These are phyloP conservation scores for Lipophrys pholis DNA, from an alignment of 2,113 vertebrate genomes.

Conservation along the genomic window DNA sequence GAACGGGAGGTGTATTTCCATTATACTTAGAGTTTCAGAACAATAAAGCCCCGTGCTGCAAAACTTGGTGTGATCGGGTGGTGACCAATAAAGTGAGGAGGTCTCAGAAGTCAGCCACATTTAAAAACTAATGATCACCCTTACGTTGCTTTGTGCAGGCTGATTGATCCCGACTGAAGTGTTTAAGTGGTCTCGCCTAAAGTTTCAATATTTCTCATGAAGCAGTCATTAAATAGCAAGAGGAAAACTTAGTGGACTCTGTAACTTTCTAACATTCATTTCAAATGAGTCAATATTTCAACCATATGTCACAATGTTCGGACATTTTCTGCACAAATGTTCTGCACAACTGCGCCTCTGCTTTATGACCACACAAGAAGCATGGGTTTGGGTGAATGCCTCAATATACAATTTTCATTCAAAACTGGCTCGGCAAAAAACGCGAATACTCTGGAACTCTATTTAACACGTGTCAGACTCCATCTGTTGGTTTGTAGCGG, in stretches of 20 bases:
- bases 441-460: neutral
- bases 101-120: neutral
- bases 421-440: too few species aligned
- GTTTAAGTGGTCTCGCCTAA: too few species aligned
- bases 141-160: too few species aligned
- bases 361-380: too few species aligned
- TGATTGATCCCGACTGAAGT: too few species aligned
- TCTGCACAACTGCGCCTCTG: neutral
- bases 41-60: neutral
- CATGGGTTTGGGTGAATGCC: neutral
- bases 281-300: too few species aligned
- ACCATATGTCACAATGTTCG: too few species aligned
- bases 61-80: neutral
- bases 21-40: neutral
- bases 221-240: neutral
- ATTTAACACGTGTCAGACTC: neutral
- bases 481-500: neutral
- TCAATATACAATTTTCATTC: too few species aligned
- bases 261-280: too few species aligned
- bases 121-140: neutral
- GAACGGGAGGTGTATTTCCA: constrained; percentile 4
- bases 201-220: too few species aligned
- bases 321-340: too few species aligned
- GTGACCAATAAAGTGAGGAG: too few species aligned
- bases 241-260: neutral